Evolutionary conservation across 1,140 invertebrate species (phyloP).

Genomic region (Listronotus oregonensis): DNA sequence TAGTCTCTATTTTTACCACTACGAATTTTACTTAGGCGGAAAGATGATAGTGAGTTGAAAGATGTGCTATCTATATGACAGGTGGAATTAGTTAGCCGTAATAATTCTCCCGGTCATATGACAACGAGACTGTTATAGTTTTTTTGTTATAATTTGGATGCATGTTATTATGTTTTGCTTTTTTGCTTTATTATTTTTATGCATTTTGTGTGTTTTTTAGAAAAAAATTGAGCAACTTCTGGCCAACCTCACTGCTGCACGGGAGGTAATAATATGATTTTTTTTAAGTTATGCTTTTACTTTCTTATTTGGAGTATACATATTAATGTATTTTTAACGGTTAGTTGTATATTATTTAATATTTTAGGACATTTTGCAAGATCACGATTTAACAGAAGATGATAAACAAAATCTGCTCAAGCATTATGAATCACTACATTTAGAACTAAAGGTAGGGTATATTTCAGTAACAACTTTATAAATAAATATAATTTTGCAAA

Average conservation of each 20-base stretch:
- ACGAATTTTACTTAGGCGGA: too few relatives aligned
- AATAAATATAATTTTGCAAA: neutral
- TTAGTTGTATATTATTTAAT: neutral
- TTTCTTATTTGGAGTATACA: conserved; percentile 33
- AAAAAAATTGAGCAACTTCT: conserved; percentile 56
- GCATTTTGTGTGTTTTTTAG: conserved; percentile 48
- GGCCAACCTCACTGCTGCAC: conserved; percentile 55
- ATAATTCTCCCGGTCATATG: too few relatives aligned
- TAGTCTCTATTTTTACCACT: too few relatives aligned
- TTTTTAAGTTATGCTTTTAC: conserved; percentile 27
- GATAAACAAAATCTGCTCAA: conserved; percentile 62
- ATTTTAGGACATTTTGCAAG: conserved; percentile 53
- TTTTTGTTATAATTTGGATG: neutral
- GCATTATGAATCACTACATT: conserved; percentile 61
- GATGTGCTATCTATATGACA: too few relatives aligned
- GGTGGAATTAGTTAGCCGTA: too few relatives aligned
- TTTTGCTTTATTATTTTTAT: conserved; percentile 22
- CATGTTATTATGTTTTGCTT: conserved; percentile 6
- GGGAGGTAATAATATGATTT: conserved; percentile 56
- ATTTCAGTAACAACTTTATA: conserved; percentile 2
- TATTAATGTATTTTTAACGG: neutral
- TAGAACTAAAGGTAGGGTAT: conserved; percentile 53
- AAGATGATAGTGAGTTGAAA: too few relatives aligned
- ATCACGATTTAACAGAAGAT: conserved; percentile 59
- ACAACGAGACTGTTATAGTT: neutral